phyloP scores from a whole-genome alignment of 2,113 vertebrate species.

The Scophthalmus maximus region DNA sequence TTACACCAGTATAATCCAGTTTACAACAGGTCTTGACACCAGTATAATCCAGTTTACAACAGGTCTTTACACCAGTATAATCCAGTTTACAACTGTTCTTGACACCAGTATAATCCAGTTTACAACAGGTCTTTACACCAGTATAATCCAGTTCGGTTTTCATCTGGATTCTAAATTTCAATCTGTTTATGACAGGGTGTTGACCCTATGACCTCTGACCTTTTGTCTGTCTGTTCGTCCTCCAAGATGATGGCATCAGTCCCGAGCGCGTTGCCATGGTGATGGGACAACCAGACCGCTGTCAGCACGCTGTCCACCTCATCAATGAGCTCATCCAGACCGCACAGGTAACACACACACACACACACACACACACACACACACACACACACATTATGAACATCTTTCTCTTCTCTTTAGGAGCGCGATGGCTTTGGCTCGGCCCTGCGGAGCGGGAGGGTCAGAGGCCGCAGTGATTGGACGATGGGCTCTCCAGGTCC shows the following conservation, averaged over 20 bases:
- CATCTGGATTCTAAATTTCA: neutral
- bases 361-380: neutral
- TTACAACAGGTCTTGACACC: too few species aligned
- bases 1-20: too few species aligned
- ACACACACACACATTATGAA: neutral
- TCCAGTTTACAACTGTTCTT: too few species aligned
- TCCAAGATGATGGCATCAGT: slow-evolving; percentile 91
- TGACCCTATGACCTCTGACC: neutral
- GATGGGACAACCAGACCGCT: slow-evolving; percentile 94
- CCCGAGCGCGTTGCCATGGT: slow-evolving; percentile 93
- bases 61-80: too few species aligned
- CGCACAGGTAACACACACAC: slow-evolving; percentile 85
- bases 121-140: too few species aligned
- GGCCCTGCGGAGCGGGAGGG: slow-evolving; percentile 80
- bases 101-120: too few species aligned
- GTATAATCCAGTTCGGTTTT: neutral
- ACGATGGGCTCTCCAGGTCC: slow-evolving; percentile 88
- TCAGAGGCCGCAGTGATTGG: slow-evolving; percentile 90
- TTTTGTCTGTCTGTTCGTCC: neutral
- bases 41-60: too few species aligned
- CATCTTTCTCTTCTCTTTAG: slow-evolving; percentile 65
- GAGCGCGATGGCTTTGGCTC: slow-evolving; percentile 92
- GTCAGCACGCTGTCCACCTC: slow-evolving; percentile 92
- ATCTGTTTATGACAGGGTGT: too few species aligned
- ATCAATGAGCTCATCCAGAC: slow-evolving; percentile 95